Evolutionary conservation across 2,888 invertebrate genomes (phyloP), one percentile per base, ranked within the genome.

Genomic region (Drosophila pseudotalamancana): DNA sequence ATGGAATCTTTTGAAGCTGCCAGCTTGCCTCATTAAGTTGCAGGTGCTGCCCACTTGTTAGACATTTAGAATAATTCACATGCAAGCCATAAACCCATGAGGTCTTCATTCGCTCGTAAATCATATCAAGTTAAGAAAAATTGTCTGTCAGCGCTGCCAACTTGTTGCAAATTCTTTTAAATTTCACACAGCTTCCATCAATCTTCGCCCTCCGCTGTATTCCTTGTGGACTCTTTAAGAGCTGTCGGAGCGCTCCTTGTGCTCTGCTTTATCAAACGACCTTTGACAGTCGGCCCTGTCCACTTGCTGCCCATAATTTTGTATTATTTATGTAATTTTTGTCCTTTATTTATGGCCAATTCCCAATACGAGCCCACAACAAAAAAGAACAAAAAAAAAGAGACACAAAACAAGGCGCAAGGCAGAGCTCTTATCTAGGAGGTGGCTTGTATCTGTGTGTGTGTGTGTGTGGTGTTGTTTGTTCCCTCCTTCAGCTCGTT

Each of bases 251-350:
- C 16, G 25, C 14, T 25, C 25, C 6, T 18, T 11, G 32, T 6
- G 25, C 32, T 55, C n/a, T 29, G 31, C 39, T 46, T 31, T 66
- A 66, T 57, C 66, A 32, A 19, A 18, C 11, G 56, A 9, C 46
- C 19, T 45, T 32, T 67, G 48, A 21, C 68, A 53, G 27, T 31
- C 1, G 43, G 54, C 14, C 16, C 46, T 71, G 74, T 25, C 69
- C 69, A 68, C 69, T 72, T 55, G 73, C 68, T 62, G 57, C 8
- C 63, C 75, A 74, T 74, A 66, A 85, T 69, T 81, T 81, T 69
- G 55, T 75, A 69, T 78, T 82, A 80, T 82, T 80, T 82, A 82
- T 81, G 85, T 81, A 56, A 62, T 82, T 70, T 71, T 74, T 61
- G 65, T 81, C 42, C 59, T 64, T 74, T 81, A 85, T 81, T 77